Evolutionary conservation across 2,797 vertebrate genomes (phyloP).

Genomic region (Oryzias sinensis): DNA sequence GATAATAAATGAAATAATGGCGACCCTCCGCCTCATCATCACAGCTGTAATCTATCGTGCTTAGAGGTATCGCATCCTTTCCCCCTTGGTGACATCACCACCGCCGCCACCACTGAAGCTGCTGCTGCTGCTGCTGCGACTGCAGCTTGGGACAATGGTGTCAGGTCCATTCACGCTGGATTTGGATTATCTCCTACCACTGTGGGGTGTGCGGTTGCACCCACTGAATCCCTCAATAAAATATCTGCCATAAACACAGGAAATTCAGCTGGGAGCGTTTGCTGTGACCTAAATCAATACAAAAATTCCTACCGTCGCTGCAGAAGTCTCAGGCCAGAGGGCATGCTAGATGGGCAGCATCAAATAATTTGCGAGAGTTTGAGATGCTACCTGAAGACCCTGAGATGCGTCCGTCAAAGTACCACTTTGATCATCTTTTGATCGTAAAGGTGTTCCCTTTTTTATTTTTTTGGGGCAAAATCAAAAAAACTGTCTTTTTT

Average conservation of each 20-base stretch:
- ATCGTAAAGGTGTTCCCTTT: too few relatives aligned
- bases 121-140: constrained; percentile 25
- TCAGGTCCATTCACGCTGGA: constrained; percentile 74
- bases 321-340: constrained; percentile 2
- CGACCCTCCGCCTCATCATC: constrained; percentile 68
- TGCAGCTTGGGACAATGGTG: constrained; percentile 70
- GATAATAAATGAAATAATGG: constrained; percentile 77
- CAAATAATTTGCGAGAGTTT: too few relatives aligned
- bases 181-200: constrained; percentile 76
- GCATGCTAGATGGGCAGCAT: too few relatives aligned
- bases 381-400: too few relatives aligned
- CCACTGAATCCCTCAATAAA: constrained; percentile 52
- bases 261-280: constrained; percentile 35
- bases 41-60: constrained; percentile 67
- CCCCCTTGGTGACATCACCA: constrained; percentile 56
- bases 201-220: constrained; percentile 60
- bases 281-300: constrained; percentile 27
- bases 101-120: not conserved
- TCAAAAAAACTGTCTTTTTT: too few relatives aligned
- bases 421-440: too few relatives aligned
- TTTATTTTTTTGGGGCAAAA: too few relatives aligned
- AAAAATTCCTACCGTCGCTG: constrained; percentile 16
- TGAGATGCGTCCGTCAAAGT: too few relatives aligned
- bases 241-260: constrained; percentile 31
- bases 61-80: constrained; percentile 64